Conservation (phyloP, 1,140 invertebrate species). For the Nasonia longicornis region DNA sequence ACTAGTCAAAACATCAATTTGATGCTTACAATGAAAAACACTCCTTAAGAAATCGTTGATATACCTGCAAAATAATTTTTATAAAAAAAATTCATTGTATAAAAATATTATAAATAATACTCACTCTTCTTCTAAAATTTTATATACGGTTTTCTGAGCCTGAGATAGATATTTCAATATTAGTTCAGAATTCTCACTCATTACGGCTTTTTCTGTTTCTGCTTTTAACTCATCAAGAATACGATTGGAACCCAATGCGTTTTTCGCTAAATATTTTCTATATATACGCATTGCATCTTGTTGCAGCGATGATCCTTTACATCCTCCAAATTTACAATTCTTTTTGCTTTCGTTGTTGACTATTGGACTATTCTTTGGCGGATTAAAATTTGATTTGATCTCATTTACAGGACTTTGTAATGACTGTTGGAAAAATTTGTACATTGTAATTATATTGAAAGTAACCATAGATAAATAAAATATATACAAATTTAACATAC, state of each 20-base stretch:
- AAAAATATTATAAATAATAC: constrained; percentile 46
- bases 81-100: not conserved
- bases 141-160: constrained; percentile 61
- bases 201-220: constrained; percentile 66
- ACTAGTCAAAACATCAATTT: constrained; percentile 88
- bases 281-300: constrained; percentile 70
- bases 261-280: constrained; percentile 69
- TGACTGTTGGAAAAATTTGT: constrained; percentile 6
- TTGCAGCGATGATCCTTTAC: constrained; percentile 52
- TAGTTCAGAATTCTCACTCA: constrained; percentile 56
- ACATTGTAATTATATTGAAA: not conserved
- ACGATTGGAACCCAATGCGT: constrained; percentile 61
- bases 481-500: constrained; percentile 23
- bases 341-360: constrained; percentile 50
- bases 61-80: constrained; percentile 71
- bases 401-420: constrained; percentile 23
- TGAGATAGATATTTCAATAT: constrained; percentile 59
- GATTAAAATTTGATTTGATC: constrained; percentile 48
- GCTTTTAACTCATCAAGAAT: constrained; percentile 64
- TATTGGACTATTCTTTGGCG: constrained; percentile 63
- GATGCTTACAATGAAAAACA: constrained; percentile 89
- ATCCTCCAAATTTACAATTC: constrained; percentile 47
- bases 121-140: constrained; percentile 63
- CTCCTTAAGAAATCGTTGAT: constrained; percentile 78
- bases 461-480: not conserved